phyloP scores from a whole-genome alignment of 2,113 vertebrate genomes.

The Cyanoderma ruficeps region DNA sequence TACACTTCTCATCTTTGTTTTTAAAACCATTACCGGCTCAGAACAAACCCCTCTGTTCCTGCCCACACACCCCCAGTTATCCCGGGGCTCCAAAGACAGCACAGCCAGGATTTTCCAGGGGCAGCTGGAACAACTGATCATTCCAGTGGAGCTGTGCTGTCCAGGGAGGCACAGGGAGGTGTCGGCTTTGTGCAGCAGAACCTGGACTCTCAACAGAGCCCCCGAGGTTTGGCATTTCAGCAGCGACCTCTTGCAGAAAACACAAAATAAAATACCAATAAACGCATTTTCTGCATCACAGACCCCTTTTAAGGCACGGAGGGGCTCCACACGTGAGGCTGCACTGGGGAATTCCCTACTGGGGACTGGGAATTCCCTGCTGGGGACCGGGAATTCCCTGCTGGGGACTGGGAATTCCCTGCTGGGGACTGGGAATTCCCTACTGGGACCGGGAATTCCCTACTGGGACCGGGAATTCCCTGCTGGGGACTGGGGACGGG shows the following conservation, averaged over 20 bases:
- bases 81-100: not conserved
- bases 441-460: too few species aligned
- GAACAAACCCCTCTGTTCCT: not conserved
- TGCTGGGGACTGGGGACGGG: too few species aligned
- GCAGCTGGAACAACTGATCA: not conserved
- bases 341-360: too few species aligned
- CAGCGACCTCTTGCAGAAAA: not conserved
- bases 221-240: not conserved
- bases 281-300: not conserved
- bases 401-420: too few species aligned
- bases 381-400: too few species aligned
- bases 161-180: fast-evolving
- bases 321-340: not conserved
- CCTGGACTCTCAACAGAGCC: not conserved
- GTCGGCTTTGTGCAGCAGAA: too few species aligned
- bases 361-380: too few species aligned
- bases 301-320: not conserved
- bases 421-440: too few species aligned
- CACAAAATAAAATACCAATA: not conserved
- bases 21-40: not conserved
- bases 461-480: too few species aligned
- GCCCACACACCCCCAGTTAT: not conserved
- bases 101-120: fast-evolving
- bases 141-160: not conserved
- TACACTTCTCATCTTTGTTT: not conserved